These are phyloP conservation scores for Poecilus cupreus DNA, from an alignment of 2,888 invertebrate species.

Conservation along the genomic window DNA sequence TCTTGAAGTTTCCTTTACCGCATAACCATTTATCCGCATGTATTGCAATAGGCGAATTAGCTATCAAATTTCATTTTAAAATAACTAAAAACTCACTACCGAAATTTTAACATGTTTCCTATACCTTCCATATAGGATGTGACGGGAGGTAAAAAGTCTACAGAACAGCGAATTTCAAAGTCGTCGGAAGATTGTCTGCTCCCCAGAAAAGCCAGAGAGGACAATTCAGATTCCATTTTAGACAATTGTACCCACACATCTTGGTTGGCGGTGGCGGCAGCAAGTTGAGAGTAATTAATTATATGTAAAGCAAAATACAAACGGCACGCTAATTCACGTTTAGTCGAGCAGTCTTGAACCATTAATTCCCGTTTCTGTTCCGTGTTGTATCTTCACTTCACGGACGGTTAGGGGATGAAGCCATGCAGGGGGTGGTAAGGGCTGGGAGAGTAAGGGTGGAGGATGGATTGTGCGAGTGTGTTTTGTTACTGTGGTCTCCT, in stretches of 20 bases:
- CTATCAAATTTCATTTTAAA: too few relatives aligned
- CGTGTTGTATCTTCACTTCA: constrained; percentile 55
- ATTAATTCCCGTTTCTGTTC: constrained; percentile 58
- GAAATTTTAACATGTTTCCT: too few relatives aligned
- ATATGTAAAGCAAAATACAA: constrained; percentile 59
- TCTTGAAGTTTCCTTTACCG: too few relatives aligned
- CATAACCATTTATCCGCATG: too few relatives aligned
- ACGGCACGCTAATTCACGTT: constrained; percentile 58
- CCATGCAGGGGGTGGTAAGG: background rate
- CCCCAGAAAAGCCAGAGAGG: background rate
- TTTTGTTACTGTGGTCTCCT: background rate
- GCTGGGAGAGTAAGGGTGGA: background rate
- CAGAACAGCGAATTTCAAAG: background rate
- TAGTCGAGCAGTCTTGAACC: constrained; percentile 58
- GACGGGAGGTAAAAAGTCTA: too few relatives aligned
- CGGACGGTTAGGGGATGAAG: constrained; percentile 4
- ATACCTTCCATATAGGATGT: too few relatives aligned
- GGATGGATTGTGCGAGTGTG: constrained; percentile 3
- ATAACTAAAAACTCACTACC: too few relatives aligned
- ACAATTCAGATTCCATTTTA: constrained; percentile 25
- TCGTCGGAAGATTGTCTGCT: background rate
- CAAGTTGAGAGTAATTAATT: constrained; percentile 52
- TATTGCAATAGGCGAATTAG: too few relatives aligned
- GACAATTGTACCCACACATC: constrained; percentile 29
- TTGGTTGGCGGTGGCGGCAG: background rate